Conservation (phyloP, 2,888 invertebrate species). For the Tetragonisca angustula region DNA sequence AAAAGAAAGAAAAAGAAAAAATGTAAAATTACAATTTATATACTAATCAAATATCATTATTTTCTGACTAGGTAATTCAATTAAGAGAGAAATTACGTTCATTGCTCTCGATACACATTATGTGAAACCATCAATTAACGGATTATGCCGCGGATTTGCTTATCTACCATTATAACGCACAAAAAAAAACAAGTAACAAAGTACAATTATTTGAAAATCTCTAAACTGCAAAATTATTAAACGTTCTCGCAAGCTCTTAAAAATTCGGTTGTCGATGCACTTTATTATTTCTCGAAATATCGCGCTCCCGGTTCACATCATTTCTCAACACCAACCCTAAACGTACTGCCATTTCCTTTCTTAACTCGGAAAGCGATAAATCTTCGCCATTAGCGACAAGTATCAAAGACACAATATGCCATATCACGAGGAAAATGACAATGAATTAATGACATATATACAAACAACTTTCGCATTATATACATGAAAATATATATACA, state of each 20-base stretch:
- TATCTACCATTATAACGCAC: constrained; percentile 79
- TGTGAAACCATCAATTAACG: constrained; percentile 77
- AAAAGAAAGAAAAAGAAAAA: constrained; percentile 20
- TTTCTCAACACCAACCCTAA: constrained; percentile 22
- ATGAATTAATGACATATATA: constrained; percentile 82
- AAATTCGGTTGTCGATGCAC: constrained; percentile 51
- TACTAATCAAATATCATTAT: constrained; percentile 60
- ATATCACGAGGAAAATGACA: constrained; percentile 74
- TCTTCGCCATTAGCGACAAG: constrained; percentile 58
- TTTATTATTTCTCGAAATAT: constrained; percentile 24
- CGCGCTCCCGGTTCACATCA: neutral
- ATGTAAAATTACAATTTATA: constrained; percentile 49
- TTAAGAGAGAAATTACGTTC: constrained; percentile 56
- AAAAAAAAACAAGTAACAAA: constrained; percentile 78
- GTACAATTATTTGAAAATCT: constrained; percentile 60
- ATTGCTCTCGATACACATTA: constrained; percentile 48
- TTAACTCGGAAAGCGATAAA: constrained; percentile 49
- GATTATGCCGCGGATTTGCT: constrained; percentile 78
- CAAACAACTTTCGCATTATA: constrained; percentile 83
- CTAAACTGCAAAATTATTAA: constrained; percentile 44
- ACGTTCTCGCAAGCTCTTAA: constrained; percentile 52
- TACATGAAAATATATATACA: constrained; percentile 79
- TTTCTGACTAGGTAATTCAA: constrained; percentile 62
- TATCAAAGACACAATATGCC: constrained; percentile 68
- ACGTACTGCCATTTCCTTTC: constrained; percentile 22